Percentiles rank a stretch among this genome's conserved stretches.
Evolutionary conservation across 2,888 invertebrate species (phyloP).

Genomic region (Cheilosia grossa): DNA sequence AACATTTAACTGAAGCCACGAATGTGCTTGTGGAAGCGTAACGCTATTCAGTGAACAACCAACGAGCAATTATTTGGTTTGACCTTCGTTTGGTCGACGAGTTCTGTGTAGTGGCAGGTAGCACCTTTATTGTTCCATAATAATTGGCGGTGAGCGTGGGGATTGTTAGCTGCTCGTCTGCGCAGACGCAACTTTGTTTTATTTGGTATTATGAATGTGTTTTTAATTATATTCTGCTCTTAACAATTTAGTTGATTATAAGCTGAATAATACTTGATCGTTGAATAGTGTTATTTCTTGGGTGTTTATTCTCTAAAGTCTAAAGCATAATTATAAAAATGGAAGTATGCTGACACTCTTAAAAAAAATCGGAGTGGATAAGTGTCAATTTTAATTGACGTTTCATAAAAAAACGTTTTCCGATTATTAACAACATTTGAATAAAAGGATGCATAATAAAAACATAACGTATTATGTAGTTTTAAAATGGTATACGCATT

Average conservation of each 20-base stretch:
- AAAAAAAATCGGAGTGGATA: no score
- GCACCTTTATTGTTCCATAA: slow-evolving; percentile 7
- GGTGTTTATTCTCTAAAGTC: no score
- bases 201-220: background rate
- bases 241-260: background rate
- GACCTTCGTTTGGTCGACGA: slow-evolving; percentile 19
- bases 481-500: no score
- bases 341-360: no score
- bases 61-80: slow-evolving; percentile 23
- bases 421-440: no score
- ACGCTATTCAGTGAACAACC: slow-evolving; percentile 19
- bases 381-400: no score
- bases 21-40: slow-evolving; percentile 22
- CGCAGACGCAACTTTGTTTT: background rate
- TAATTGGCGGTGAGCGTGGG: slow-evolving; percentile 4
- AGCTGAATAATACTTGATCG: background rate
- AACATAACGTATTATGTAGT: no score
- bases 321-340: no score
- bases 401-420: no score
- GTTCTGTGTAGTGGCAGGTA: background rate
- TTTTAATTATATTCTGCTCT: background rate
- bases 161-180: background rate
- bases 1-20: slow-evolving; percentile 13
- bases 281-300: background rate
- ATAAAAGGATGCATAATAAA: no score